Evolutionary conservation across 1,140 invertebrate species (phyloP), one percentile per base, ranked within the genome.

Genomic region (Drosophila virilis): DNA sequence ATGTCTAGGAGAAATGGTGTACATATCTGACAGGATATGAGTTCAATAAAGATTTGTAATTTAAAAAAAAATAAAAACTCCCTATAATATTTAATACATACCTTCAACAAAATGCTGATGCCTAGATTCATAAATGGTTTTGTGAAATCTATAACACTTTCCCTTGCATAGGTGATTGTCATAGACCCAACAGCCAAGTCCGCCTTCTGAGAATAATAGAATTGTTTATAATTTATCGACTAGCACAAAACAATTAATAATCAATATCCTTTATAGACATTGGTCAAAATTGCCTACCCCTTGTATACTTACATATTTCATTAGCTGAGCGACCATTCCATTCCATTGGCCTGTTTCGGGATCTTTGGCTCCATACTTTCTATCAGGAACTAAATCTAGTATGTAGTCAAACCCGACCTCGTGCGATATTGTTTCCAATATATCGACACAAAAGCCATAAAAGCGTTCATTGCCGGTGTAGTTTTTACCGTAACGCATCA

Each of bases 361-460:
- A 91, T 98, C 96, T 80, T 96, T 95, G 3, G 97, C 97, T 0
- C 98, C 98, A 91, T 99, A 99, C 94, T 97, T 97, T 74, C 97
- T 96, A 92, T 99, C 98, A 0, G 97, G 96, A 0, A 99, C 98
- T 37, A 98, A 93, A 58, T 96, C 94, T 52, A 99, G 96, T 45
- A 95, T 95, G 91, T 99, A 99, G 69, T 98, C 96, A 93, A 99
- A 99, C 13, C 97, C 97, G 8, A 98, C 97, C 78, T 97, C 94
- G 8, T 94, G 94, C 0, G 97, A 97, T 50, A 99, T 96, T 80
- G 95, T 95, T 78, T 96, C 96, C 55, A 99, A 94, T 66, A 99
- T 94, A 93, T 99, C 98, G 50, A 99, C 97, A 93, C 98, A 99
- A 93, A 99, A 99, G 0, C 98, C 98, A 92, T 98, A 97, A 92